These are phyloP conservation scores for Caenorhabditis elegans DNA, from an alignment of 1,140 invertebrate genomes.

Conservation along the genomic window WBcel235 BX284602.5:14394001-14394500, in stretches of 20 bases:
- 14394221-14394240: slow-evolving; percentile 41
- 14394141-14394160: no score
- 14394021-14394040: no score
- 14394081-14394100: neutral
- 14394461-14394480: neutral
- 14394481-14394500: slow-evolving; percentile 40
- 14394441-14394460: neutral
- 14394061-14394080: neutral
- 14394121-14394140: no score
- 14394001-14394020: no score
- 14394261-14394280: slow-evolving; percentile 45
- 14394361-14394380: slow-evolving; percentile 43
- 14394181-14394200: no score
- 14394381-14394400: slow-evolving; percentile 35
- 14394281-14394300: slow-evolving; percentile 25
- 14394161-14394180: no score
- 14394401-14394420: neutral
- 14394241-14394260: slow-evolving; percentile 37
- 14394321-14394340: neutral
- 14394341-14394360: neutral
- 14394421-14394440: neutral
- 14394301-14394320: slow-evolving; percentile 24
- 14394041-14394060: no score
- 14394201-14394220: neutral
- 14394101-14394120: no score